A percentile compares a stretch with the other conserved stretches of the same genome.
phyloP scores from a whole-genome alignment of 2,797 vertebrate species.

The Rhinophrynus dorsalis region DNA sequence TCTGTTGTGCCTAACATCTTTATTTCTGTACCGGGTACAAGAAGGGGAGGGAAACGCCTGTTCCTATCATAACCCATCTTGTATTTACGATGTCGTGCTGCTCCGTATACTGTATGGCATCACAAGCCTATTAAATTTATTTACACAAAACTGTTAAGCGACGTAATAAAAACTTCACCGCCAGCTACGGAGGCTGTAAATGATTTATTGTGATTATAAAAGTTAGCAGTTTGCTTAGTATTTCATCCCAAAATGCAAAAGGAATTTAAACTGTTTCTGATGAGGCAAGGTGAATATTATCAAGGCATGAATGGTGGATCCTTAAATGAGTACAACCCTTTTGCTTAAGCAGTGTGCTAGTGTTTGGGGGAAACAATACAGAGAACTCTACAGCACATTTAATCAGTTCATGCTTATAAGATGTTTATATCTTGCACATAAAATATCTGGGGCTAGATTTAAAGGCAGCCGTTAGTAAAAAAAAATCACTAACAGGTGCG shows the following conservation, averaged over 20 bases:
- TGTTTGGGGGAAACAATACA: neutral
- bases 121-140: conserved; percentile 50
- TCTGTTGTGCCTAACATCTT: conserved; percentile 21
- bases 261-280: conserved; percentile 37
- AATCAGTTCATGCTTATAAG: too few species aligned
- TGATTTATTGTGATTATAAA: conserved; percentile 48
- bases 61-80: conserved; percentile 47
- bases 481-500: too few species aligned
- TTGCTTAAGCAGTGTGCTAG: neutral
- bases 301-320: neutral
- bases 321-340: neutral
- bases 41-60: conserved; percentile 37
- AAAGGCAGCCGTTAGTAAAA: too few species aligned
- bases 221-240: conserved; percentile 46
- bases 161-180: conserved; percentile 45
- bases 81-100: conserved; percentile 44
- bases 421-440: too few species aligned
- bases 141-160: conserved; percentile 51
- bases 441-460: too few species aligned
- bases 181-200: conserved; percentile 41
- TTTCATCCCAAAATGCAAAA: conserved; percentile 47
- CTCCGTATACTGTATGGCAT: conserved; percentile 36
- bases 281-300: neutral
- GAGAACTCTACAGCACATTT: too few species aligned
- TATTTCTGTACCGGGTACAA: conserved; percentile 31